Percentiles rank a stretch among this genome's conserved stretches.
These are phyloP conservation scores for Trachelus iudaicus DNA, from an alignment of 2,888 invertebrate species.

Conservation along the genomic window DNA sequence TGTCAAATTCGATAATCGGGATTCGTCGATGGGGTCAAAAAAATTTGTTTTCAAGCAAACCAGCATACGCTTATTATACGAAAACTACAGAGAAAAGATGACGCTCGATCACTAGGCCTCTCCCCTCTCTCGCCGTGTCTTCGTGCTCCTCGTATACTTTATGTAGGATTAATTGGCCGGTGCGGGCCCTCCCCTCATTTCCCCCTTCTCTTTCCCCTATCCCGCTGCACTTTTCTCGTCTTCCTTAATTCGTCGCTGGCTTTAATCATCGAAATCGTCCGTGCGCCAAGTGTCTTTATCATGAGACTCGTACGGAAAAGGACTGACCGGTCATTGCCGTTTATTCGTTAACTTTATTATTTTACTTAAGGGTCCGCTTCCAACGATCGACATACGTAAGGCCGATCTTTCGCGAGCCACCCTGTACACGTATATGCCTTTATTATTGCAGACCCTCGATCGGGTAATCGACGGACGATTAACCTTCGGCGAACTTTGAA, in stretches of 20 bases:
- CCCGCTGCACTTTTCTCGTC: neutral
- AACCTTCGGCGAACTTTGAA: neutral
- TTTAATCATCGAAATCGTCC: constrained; percentile 35
- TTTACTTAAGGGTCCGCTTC: neutral
- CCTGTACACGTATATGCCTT: neutral
- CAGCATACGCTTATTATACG: neutral
- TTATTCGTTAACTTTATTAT: neutral
- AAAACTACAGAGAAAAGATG: neutral
- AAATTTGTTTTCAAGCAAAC: neutral
- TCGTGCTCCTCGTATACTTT: neutral
- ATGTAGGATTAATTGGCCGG: constrained; percentile 35
- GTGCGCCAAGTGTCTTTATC: neutral
- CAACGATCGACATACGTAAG: neutral
- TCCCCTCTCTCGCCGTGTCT: neutral
- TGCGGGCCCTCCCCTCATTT: neutral
- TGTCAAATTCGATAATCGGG: neutral
- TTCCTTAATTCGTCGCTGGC: constrained; percentile 29
- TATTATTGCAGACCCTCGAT: constrained; percentile 10
- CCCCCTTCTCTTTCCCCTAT: neutral
- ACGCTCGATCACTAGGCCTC: neutral
- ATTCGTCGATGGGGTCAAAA: neutral
- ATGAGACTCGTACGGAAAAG: neutral
- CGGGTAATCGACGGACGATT: neutral
- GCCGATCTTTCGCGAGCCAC: neutral
- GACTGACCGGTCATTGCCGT: neutral